A percentile compares a stretch with the other conserved stretches of the same genome.
Conservation (phyloP, 1,140 invertebrate genomes). For the Rhopalosiphum padi region DNA sequence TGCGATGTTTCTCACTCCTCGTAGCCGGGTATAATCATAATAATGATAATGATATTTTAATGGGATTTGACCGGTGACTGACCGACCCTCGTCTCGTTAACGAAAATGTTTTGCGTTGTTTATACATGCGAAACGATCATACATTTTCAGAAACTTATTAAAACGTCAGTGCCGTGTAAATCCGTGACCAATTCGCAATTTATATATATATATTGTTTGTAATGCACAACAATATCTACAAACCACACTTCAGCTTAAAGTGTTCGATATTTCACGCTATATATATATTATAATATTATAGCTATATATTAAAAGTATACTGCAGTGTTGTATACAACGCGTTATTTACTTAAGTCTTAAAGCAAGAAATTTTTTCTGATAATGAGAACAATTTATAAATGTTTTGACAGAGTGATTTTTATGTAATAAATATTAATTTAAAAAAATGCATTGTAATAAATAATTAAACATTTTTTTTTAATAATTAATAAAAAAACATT, state of each 20-base stretch:
- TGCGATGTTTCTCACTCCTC: background rate
- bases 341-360: no score
- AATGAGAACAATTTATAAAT: no score
- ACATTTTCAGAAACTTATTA: conserved; percentile 6
- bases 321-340: no score
- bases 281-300: no score
- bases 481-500: no score
- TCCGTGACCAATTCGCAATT: background rate
- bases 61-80: conserved; percentile 4
- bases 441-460: no score
- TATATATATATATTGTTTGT: background rate
- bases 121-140: background rate
- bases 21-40: background rate
- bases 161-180: background rate
- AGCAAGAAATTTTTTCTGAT: no score
- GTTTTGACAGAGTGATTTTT: no score
- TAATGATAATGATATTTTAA: conserved; percentile 15
- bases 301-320: no score
- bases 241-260: background rate
- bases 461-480: no score
- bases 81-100: background rate
- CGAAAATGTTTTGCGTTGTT: background rate
- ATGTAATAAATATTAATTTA: no score
- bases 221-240: background rate
- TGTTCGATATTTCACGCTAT: background rate